These are phyloP conservation scores for Bombyx huttoni DNA, from an alignment of 2,888 invertebrate species.

Conservation along the genomic window DNA sequence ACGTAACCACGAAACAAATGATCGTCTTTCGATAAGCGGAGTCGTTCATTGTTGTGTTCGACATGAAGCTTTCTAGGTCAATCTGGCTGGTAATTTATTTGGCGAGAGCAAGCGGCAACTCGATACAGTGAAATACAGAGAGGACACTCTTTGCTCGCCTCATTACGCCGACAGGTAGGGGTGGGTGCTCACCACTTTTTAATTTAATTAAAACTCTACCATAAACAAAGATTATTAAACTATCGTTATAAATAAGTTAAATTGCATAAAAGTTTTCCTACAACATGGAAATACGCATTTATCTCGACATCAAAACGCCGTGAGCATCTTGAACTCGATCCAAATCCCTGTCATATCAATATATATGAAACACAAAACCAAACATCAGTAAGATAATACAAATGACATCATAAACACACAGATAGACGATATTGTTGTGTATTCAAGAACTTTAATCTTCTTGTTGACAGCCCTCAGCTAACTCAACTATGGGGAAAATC, in stretches of 20 bases:
- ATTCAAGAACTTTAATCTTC: conserved; percentile 2
- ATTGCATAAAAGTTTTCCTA: no score
- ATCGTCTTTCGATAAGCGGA: conserved; percentile 2
- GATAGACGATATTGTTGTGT: not conserved
- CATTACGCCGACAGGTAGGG: conserved; percentile 6
- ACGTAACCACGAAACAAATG: conserved; percentile 2
- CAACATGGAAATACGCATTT: no score
- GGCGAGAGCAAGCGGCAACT: conserved; percentile 39
- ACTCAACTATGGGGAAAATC: conserved; percentile 27
- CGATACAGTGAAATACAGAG: conserved; percentile 31
- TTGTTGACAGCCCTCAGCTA: conserved; percentile 18
- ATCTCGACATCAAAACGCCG: no score
- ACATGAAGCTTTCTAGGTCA: conserved; percentile 48
- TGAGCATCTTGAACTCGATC: no score
- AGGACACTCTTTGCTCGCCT: conserved; percentile 8
- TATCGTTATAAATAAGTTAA: no score
- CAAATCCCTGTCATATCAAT: not conserved
- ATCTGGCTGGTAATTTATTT: conserved; percentile 54
- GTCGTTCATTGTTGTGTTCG: conserved; percentile 30
- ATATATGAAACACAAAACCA: not conserved
- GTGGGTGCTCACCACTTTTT: not conserved
- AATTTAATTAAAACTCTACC: no score
- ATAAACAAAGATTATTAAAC: no score
- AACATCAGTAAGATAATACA: not conserved
- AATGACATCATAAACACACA: not conserved